Percentiles rank a stretch among this genome's conserved stretches.
phyloP scores from a whole-genome alignment of 2,888 invertebrate species.

The Ophion ventricosus region DNA sequence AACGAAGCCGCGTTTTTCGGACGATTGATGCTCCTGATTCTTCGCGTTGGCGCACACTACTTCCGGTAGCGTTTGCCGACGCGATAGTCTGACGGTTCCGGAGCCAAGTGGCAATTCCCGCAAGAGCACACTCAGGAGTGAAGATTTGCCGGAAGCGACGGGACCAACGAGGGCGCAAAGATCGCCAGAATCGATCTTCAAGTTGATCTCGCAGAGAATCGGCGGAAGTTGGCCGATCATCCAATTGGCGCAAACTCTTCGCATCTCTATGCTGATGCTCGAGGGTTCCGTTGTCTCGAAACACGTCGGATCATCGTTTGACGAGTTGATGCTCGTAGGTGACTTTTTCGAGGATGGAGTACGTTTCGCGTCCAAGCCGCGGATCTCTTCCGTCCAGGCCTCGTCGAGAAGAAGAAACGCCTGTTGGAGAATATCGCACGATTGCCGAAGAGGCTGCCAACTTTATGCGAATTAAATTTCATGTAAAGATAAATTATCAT shows the following conservation, averaged over 20 bases:
- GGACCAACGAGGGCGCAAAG: slow-evolving; percentile 86
- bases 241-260: slow-evolving; percentile 78
- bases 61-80: not conserved
- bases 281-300: not conserved
- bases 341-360: not conserved
- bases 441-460: not conserved
- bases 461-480: too few species aligned
- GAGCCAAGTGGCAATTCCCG: slow-evolving; percentile 82
- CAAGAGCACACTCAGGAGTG: slow-evolving; percentile 83
- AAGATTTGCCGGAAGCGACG: slow-evolving; percentile 88
- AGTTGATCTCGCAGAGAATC: slow-evolving; percentile 83
- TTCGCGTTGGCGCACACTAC: not conserved
- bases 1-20: slow-evolving; percentile 56
- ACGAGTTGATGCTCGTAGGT: not conserved
- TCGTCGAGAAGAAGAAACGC: slow-evolving; percentile 76
- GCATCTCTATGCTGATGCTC: slow-evolving; percentile 69
- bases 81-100: slow-evolving; percentile 77
- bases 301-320: not conserved
- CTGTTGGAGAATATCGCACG: slow-evolving; percentile 60
- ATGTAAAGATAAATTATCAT: too few species aligned
- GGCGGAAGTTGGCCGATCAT: slow-evolving; percentile 74
- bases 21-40: not conserved
- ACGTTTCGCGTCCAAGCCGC: not conserved
- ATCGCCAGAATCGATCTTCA: slow-evolving; percentile 81
- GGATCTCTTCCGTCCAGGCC: slow-evolving; percentile 30